These are phyloP conservation scores for Elephas maximus DNA, from an alignment of 2,113 vertebrate species.

Conservation along the genomic window DNA sequence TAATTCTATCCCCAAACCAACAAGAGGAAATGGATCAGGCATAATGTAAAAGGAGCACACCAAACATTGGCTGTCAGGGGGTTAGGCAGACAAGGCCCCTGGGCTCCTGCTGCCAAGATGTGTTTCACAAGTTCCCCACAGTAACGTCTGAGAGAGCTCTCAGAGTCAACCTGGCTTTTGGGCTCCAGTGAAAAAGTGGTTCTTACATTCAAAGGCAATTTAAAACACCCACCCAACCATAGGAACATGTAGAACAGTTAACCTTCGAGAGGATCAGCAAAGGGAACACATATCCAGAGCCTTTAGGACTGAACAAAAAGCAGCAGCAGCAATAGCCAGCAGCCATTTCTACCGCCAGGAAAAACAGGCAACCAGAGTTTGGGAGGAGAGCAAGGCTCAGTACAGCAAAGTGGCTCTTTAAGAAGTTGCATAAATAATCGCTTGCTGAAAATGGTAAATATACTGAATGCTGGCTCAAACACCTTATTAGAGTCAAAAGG, in stretches of 20 bases:
- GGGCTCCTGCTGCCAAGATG: background rate
- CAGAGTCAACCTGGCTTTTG: background rate
- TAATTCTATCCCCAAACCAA: conserved; percentile 15
- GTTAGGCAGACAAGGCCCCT: background rate
- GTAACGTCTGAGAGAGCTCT: background rate
- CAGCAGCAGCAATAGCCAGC: too few relatives aligned
- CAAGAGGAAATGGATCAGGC: background rate
- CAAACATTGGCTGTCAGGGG: background rate
- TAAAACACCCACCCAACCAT: background rate
- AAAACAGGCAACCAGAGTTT: background rate
- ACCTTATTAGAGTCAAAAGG: background rate
- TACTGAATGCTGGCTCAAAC: background rate
- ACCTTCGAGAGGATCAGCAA: background rate
- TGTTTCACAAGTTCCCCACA: accelerated
- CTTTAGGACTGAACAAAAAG: background rate
- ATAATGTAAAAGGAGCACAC: background rate
- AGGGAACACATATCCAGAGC: background rate
- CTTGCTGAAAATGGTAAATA: background rate
- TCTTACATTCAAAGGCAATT: conserved; percentile 6
- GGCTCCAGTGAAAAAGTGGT: background rate
- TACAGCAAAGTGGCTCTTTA: background rate
- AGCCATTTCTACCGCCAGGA: too few relatives aligned
- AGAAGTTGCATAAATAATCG: accelerated
- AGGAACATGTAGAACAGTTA: background rate
- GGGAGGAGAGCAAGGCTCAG: background rate